Evolutionary conservation across 2,113 vertebrate species (phyloP), one percentile per base, ranked within the genome.

Genomic region (Drymodes brunneopygia): DNA sequence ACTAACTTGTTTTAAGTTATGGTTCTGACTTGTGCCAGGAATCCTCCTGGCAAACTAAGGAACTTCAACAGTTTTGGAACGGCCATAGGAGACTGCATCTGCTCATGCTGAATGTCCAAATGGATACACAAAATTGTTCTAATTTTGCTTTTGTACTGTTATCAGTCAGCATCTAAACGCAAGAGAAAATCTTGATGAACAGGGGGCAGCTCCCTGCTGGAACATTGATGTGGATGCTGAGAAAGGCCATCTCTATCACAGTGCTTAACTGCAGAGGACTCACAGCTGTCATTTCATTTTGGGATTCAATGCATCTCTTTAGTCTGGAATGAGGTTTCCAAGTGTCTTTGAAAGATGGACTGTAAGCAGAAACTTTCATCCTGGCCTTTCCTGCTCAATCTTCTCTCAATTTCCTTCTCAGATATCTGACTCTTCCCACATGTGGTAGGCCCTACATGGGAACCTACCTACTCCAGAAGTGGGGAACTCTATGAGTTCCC

Each of bases 391-490:
- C 36, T 83, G 14, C 5, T 1, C 15, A n/a, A 18, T 15, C 35
- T 70, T 62, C 33, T 70, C 51, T 38, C 31, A 60, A 2, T 53
- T 60, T 47, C 24, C 6, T 35, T 67, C n/a, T 64, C 1, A 1
- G 40, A 7, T 40, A 48, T 20, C 65, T 28, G 36, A 44, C 44
- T 85, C 42, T 24, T 78, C 22, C 24, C 6, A 7, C 0, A 1
- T 1, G 2, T 25, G 7, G 12, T 0, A 38, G 11, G 9, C 28
- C 28, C 3, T 28, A 24, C 3, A 12, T 1, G 56, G 27, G 35
- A 69, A 24, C 21, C 6, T 10, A 29, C n/a, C 35, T 10, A 3
- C 15, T 29, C 16, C 44, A 29, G 40, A 44, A 67, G 8, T 0
- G 51, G 23, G 60, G 40, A 82, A 12, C 3, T 22, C 29, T 36